Conservation (phyloP, 1,140 invertebrate genomes). For the Sinonovacula constricta region DNA sequence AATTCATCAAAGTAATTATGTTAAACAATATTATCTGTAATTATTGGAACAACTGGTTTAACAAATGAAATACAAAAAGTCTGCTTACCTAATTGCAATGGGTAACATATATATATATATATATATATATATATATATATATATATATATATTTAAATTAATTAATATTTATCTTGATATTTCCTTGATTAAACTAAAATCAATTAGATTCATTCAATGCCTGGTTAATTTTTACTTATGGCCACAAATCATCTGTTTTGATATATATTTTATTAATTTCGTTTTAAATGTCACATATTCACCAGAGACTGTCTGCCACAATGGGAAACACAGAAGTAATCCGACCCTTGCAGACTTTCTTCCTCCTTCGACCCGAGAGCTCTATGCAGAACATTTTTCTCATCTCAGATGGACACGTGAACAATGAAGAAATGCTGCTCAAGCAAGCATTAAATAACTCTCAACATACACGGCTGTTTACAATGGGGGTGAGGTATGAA, state of each 20-base stretch:
- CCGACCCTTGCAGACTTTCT: constrained; percentile 65
- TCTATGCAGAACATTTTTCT: constrained; percentile 70
- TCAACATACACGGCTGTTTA: constrained; percentile 72
- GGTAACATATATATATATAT: too few relatives aligned
- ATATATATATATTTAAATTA: too few relatives aligned
- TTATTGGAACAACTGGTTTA: too few relatives aligned
- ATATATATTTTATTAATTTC: background rate
- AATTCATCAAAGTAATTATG: constrained; percentile 63
- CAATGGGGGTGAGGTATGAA: constrained; percentile 72
- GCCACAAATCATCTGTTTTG: background rate
- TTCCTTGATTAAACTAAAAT: too few relatives aligned
- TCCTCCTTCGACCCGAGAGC: constrained; percentile 63
- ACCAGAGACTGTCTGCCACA: constrained; percentile 31
- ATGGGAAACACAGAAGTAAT: constrained; percentile 74
- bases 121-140: too few relatives aligned
- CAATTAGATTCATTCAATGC: too few relatives aligned
- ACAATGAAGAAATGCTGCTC: constrained; percentile 67
- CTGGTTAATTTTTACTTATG: too few relatives aligned
- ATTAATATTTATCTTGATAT: too few relatives aligned
- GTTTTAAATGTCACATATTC: background rate
- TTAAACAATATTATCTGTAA: too few relatives aligned
- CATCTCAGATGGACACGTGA: constrained; percentile 76
- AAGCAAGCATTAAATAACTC: constrained; percentile 52
- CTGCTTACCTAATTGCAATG: too few relatives aligned
- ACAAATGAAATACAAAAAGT: too few relatives aligned